A percentile compares a stretch with the other conserved stretches of the same genome.
Evolutionary conservation across 23 tunicate genomes (phyloP).

Genomic region (Styela plicata): DNA sequence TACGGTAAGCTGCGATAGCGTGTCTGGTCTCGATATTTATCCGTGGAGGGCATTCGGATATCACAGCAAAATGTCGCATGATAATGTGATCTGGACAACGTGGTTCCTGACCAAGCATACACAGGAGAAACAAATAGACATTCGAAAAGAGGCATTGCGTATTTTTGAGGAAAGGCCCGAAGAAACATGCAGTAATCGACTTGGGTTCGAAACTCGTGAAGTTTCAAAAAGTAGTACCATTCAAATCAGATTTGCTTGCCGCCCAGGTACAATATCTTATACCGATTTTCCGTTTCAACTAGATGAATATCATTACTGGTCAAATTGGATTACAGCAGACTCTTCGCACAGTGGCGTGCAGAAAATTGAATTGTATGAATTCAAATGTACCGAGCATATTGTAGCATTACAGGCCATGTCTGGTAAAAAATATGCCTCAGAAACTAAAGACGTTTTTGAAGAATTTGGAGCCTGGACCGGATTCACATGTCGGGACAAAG

Average conservation of each 20-base stretch:
- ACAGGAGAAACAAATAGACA: conserved; percentile 10
- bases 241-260: conserved; percentile 76
- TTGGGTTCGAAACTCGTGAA: conserved; percentile 37
- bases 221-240: conserved; percentile 19
- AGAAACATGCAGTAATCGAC: conserved; percentile 54
- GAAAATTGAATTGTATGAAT: not conserved
- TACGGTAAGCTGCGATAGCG: not conserved
- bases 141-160: conserved; percentile 25
- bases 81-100: conserved; percentile 54
- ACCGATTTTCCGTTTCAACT: conserved; percentile 56
- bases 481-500: conserved; percentile 49
- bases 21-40: not conserved
- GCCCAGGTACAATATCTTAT: conserved; percentile 51
- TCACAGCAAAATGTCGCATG: not conserved
- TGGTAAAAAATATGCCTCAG: conserved; percentile 25
- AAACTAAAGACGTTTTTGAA: conserved; percentile 76
- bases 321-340: not conserved
- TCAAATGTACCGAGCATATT: not conserved
- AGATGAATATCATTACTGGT: conserved; percentile 45
- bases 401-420: conserved; percentile 14
- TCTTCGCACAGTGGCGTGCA: not conserved
- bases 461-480: conserved; percentile 47
- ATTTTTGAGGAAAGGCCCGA: conserved; percentile 32
- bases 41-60: not conserved
- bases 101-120: conserved; percentile 67